These are phyloP conservation scores for Philereme vetulata DNA, from an alignment of 2,888 invertebrate genomes.

Conservation along the genomic window DNA sequence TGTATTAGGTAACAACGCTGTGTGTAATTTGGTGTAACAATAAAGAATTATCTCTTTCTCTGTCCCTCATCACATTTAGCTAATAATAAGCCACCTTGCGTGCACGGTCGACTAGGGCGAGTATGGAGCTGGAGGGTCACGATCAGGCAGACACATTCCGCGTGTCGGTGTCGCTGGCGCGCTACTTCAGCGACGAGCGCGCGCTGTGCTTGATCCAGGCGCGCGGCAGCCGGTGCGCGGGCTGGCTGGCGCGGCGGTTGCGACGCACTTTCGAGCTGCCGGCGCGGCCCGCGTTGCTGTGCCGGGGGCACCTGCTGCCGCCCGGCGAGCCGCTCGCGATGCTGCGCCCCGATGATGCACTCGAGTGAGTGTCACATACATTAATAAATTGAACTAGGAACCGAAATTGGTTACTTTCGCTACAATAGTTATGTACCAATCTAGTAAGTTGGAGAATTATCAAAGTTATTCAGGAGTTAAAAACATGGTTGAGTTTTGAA, in stretches of 20 bases:
- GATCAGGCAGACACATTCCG: constrained; percentile 41
- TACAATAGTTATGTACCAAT: too few relatives aligned
- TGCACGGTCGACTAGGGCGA: too few relatives aligned
- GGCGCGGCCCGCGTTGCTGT: constrained; percentile 42
- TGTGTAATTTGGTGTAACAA: too few relatives aligned
- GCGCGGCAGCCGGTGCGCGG: constrained; percentile 44
- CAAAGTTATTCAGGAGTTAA: too few relatives aligned
- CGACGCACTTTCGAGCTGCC: constrained; percentile 50
- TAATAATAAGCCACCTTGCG: too few relatives aligned
- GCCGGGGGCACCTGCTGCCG: constrained; percentile 61
- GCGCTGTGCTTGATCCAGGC: constrained; percentile 45
- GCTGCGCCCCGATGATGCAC: constrained; percentile 53
- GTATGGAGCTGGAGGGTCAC: too few relatives aligned
- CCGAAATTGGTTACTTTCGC: too few relatives aligned
- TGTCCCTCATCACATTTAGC: too few relatives aligned
- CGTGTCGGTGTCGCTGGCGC: constrained; percentile 55
- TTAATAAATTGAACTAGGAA: neutral
- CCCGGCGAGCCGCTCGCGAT: constrained; percentile 60
- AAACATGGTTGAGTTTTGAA: too few relatives aligned
- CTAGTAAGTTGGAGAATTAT: too few relatives aligned
- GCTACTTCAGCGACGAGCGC: constrained; percentile 56
- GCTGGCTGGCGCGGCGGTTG: constrained; percentile 58
- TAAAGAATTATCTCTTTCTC: too few relatives aligned
- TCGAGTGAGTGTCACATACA: constrained; percentile 50
- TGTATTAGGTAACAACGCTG: too few relatives aligned